A percentile compares a stretch with the other conserved stretches of the same genome.
Conservation (phyloP, 2,113 vertebrate genomes). For the Sinocyclocheilus grahami region DNA sequence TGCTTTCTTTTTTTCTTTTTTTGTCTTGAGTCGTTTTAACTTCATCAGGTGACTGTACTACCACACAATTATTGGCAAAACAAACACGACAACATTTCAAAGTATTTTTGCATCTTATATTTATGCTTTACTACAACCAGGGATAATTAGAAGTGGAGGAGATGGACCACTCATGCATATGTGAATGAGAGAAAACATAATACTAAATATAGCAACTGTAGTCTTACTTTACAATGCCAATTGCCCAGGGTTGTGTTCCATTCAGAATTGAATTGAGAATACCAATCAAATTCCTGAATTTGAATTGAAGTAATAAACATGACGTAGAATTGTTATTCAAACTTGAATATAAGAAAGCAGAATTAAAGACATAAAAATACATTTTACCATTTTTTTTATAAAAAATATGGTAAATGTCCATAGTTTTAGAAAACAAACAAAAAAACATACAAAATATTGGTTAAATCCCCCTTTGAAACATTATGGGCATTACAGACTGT, state of each 20-base stretch:
- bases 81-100: background rate
- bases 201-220: background rate
- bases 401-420: too few relatives aligned
- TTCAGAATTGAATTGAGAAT: background rate
- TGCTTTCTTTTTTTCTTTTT: conserved; percentile 22
- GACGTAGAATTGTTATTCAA: background rate
- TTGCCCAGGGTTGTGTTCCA: background rate
- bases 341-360: background rate
- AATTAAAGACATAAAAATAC: too few relatives aligned
- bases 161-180: background rate
- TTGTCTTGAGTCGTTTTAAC: conserved; percentile 13
- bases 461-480: background rate
- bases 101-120: background rate
- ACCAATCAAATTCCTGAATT: background rate
- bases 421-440: too few relatives aligned
- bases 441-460: too few relatives aligned
- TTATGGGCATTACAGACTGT: too few relatives aligned
- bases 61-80: background rate
- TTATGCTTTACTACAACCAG: background rate
- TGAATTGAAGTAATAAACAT: background rate
- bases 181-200: background rate
- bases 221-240: background rate
- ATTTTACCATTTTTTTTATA: too few relatives aligned
- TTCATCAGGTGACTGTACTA: conserved; percentile 22
- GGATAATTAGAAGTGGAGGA: background rate